A percentile compares a stretch with the other conserved stretches of the same genome.
phyloP scores from a whole-genome alignment of 1,140 invertebrate genomes.

The Zaprionus ornatus region DNA sequence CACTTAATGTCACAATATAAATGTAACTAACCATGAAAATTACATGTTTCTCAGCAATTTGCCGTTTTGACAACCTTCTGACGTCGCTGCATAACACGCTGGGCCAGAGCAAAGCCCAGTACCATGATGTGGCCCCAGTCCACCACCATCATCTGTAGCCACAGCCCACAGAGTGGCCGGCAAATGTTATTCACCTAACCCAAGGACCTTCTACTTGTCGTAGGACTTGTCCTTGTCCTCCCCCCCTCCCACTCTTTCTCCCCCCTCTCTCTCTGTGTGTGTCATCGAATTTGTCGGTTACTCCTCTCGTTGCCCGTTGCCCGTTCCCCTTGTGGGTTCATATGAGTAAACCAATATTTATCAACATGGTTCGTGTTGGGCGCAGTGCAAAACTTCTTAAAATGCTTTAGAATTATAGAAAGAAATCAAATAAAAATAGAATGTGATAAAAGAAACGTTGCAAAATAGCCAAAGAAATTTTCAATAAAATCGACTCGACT shows the following conservation, averaged over 20 bases:
- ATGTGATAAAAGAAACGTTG: slow-evolving; percentile 57
- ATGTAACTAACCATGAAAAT: slow-evolving; percentile 82
- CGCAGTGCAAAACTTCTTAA: slow-evolving; percentile 74
- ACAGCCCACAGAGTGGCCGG: slow-evolving; percentile 5
- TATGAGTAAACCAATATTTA: slow-evolving; percentile 73
- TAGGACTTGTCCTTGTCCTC: slow-evolving; percentile 37
- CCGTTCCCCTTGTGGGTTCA: not conserved
- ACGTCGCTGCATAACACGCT: slow-evolving; percentile 57
- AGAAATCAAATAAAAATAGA: slow-evolving; percentile 71
- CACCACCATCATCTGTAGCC: not conserved
- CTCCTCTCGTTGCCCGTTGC: not conserved
- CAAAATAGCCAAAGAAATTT: slow-evolving; percentile 48
- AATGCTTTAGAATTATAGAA: slow-evolving; percentile 73
- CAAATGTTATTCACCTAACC: slow-evolving; percentile 10
- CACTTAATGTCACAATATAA: slow-evolving; percentile 82
- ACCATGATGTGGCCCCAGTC: too few species aligned
- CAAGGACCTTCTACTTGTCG: slow-evolving; percentile 39
- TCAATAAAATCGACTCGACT: slow-evolving; percentile 68
- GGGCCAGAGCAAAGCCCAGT: slow-evolving; percentile 2
- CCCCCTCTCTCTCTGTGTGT: not conserved
- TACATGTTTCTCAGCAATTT: slow-evolving; percentile 81
- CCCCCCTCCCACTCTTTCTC: not conserved
- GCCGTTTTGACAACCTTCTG: slow-evolving; percentile 69
- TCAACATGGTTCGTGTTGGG: slow-evolving; percentile 76
- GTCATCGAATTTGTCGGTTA: not conserved